Conservation (phyloP, 2,797 vertebrate genomes). For the Brachyrhaphis roseni region DNA sequence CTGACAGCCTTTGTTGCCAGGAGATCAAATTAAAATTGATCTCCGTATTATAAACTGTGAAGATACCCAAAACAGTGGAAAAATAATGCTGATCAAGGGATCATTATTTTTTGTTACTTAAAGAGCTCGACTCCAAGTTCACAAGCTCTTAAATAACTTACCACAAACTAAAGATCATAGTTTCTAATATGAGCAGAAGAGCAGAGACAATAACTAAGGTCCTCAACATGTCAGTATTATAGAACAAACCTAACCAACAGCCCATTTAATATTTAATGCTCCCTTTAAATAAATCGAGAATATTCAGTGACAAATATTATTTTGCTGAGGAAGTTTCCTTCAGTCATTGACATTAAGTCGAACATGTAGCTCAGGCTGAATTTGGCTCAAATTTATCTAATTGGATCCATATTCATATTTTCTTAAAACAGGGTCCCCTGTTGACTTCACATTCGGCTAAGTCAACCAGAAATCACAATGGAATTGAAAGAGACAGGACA, state of each 20-base stretch:
- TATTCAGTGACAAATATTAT: neutral
- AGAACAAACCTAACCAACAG: neutral
- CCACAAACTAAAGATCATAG: neutral
- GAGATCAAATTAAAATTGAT: neutral
- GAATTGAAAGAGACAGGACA: conserved; percentile 31
- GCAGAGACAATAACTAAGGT: neutral
- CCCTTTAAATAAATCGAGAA: neutral
- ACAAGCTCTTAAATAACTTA: neutral
- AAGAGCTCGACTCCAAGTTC: neutral
- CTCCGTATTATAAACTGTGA: neutral
- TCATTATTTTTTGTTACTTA: neutral
- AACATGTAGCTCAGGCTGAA: neutral
- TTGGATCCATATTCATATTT: neutral
- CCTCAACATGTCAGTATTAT: neutral
- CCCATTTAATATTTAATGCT: neutral
- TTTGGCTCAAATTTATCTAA: neutral
- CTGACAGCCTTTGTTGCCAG: neutral
- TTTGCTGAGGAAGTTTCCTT: neutral
- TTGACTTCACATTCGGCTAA: conserved; percentile 1
- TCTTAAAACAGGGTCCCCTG: neutral
- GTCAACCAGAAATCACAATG: neutral
- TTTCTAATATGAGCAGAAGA: neutral
- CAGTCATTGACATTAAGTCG: neutral
- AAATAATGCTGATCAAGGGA: neutral
- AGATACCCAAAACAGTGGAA: neutral